Percentiles rank a stretch among this genome's conserved stretches.
phyloP scores from a whole-genome alignment of 2,888 invertebrate genomes.

The Stenoptilia bipunctidactyla region DNA sequence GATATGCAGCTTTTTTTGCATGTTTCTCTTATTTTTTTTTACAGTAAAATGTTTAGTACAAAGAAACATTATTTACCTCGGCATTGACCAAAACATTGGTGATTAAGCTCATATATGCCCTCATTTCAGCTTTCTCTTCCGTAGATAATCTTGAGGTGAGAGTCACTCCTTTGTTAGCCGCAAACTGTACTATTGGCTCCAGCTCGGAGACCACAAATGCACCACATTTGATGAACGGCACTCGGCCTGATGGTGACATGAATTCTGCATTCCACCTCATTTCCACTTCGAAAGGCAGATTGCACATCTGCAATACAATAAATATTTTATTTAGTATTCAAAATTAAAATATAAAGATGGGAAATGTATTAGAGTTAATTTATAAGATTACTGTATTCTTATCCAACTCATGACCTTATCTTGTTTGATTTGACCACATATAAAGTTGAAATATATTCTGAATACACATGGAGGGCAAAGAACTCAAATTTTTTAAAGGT shows the following conservation, averaged over 20 bases:
- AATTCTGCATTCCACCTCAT: constrained; percentile 93
- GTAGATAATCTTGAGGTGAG: constrained; percentile 79
- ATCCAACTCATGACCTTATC: too few relatives aligned
- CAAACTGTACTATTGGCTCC: constrained; percentile 91
- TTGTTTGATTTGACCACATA: too few relatives aligned
- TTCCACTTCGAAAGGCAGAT: constrained; percentile 84
- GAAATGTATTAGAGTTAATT: too few relatives aligned
- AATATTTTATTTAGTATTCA: not conserved
- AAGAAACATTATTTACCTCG: too few relatives aligned
- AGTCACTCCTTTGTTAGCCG: constrained; percentile 85
- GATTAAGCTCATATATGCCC: constrained; percentile 92
- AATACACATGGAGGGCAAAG: too few relatives aligned
- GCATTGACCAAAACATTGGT: constrained; percentile 91
- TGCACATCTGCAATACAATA: constrained; percentile 79
- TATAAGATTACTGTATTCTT: too few relatives aligned
- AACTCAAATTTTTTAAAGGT: too few relatives aligned
- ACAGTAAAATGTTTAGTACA: too few relatives aligned
- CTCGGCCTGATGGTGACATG: constrained; percentile 94
- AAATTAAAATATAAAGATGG: too few relatives aligned
- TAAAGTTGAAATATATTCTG: too few relatives aligned
- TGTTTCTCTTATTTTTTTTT: too few relatives aligned
- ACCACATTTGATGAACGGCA: constrained; percentile 94
- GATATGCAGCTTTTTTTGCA: too few relatives aligned
- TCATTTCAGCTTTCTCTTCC: constrained; percentile 89
- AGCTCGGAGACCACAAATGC: constrained; percentile 91